Evolutionary conservation across 1,140 invertebrate species (phyloP).

Genomic region (Micrasema minimum): DNA sequence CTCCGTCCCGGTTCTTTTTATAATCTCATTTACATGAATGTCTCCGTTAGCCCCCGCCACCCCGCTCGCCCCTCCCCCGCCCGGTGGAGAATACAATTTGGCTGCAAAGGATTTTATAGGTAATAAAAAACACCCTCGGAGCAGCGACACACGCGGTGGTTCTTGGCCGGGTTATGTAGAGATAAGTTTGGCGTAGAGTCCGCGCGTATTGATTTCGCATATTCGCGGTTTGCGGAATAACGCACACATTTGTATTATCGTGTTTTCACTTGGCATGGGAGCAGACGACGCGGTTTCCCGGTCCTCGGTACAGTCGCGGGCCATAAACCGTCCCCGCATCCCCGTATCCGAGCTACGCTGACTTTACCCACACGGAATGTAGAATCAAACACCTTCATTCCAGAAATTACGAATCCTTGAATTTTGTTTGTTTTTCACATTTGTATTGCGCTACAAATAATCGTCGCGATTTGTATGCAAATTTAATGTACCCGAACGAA

Average conservation of each 20-base stretch:
- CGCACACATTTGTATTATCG: slow-evolving; percentile 38
- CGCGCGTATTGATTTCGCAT: slow-evolving; percentile 52
- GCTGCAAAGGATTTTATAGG: slow-evolving; percentile 54
- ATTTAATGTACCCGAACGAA: not conserved
- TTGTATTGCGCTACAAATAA: not conserved
- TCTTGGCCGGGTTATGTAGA: slow-evolving; percentile 25
- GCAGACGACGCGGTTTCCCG: slow-evolving; percentile 13
- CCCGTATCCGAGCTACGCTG: slow-evolving; percentile 5
- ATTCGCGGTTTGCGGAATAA: slow-evolving; percentile 46
- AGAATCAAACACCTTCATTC: slow-evolving; percentile 22
- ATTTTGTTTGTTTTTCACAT: slow-evolving; percentile 6
- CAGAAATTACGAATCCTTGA: slow-evolving; percentile 6
- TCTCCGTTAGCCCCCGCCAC: slow-evolving; percentile 44
- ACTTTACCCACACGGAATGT: slow-evolving; percentile 3
- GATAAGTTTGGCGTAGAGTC: slow-evolving; percentile 40
- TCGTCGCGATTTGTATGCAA: slow-evolving; percentile 2
- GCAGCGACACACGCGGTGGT: slow-evolving; percentile 37
- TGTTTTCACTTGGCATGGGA: slow-evolving; percentile 36
- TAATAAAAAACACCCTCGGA: slow-evolving; percentile 51
- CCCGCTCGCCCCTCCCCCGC: not conserved
- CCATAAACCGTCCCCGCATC: slow-evolving; percentile 43
- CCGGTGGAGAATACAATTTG: slow-evolving; percentile 52
- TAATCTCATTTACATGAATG: slow-evolving; percentile 54
- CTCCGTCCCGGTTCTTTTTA: slow-evolving; percentile 49
- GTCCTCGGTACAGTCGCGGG: slow-evolving; percentile 45